Evolutionary conservation across 2,113 vertebrate species (phyloP).

Genomic region (Raja brachyura): DNA sequence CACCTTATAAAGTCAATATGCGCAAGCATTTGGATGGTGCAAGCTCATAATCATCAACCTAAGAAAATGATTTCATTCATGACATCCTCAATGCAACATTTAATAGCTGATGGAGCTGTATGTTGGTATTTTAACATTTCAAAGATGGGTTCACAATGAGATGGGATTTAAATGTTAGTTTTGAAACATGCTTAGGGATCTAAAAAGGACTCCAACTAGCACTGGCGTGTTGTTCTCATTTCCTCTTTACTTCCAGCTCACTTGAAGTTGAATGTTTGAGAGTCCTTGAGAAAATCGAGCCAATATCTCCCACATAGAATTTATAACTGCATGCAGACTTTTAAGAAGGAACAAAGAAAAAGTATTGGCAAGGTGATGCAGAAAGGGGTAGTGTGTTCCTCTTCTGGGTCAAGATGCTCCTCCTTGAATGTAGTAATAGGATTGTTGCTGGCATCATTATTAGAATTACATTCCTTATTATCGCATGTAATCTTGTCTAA

Average conservation of each 20-base stretch:
- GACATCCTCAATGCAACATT: neutral
- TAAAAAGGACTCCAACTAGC: neutral
- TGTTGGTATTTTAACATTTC: neutral
- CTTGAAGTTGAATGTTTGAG: constrained; percentile 52
- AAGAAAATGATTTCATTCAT: too few relatives aligned
- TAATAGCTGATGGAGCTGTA: neutral
- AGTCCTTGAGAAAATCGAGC: constrained; percentile 62
- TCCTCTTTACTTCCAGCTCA: constrained; percentile 19
- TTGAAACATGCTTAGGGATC: neutral
- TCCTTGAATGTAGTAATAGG: neutral
- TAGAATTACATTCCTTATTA: neutral
- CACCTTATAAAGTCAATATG: neutral
- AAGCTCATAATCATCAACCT: neutral
- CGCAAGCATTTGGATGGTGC: neutral
- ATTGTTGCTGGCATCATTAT: neutral
- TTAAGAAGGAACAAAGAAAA: constrained; percentile 49
- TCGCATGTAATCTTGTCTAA: neutral
- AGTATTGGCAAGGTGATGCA: constrained; percentile 51
- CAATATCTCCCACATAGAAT: constrained; percentile 54
- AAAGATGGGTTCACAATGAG: neutral
- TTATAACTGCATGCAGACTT: constrained; percentile 47
- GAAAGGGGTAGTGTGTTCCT: constrained; percentile 60
- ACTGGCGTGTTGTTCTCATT: constrained; percentile 5
- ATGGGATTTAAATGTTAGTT: neutral
- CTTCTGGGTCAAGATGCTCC: constrained; percentile 63